Evolutionary conservation across 2,113 vertebrate species (phyloP).

Genomic region (Planiliza haematocheilus): DNA sequence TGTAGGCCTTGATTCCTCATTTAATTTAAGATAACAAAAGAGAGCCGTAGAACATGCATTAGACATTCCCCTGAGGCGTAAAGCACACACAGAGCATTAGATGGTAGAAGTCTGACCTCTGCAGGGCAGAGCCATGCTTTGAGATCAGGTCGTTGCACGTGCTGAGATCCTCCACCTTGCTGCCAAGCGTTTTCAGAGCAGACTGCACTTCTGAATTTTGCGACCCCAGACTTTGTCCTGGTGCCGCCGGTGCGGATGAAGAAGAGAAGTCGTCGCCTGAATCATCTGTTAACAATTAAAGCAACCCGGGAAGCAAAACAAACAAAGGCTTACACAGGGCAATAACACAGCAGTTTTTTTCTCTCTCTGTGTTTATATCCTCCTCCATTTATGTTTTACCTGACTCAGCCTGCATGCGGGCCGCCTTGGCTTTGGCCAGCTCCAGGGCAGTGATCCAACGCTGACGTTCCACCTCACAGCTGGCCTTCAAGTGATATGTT

Average conservation of each 20-base stretch:
- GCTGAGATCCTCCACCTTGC: slow-evolving; percentile 97
- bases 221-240: slow-evolving; percentile 76
- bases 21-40: too few species aligned
- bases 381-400: slow-evolving; percentile 77
- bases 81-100: not conserved
- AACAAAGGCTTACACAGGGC: too few species aligned
- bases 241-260: slow-evolving; percentile 76
- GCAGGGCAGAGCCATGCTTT: slow-evolving; percentile 95
- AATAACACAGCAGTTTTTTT: too few species aligned
- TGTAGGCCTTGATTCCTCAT: too few species aligned
- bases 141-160: slow-evolving; percentile 97
- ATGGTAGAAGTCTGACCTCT: slow-evolving; percentile 81
- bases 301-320: not conserved
- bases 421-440: slow-evolving; percentile 95
- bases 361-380: too few species aligned
- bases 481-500: slow-evolving; percentile 97
- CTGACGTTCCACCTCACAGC: slow-evolving; percentile 94
- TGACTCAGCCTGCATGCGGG: slow-evolving; percentile 95
- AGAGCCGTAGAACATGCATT: not conserved
- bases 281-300: slow-evolving; percentile 84
- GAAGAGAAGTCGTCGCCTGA: slow-evolving; percentile 90
- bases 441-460: slow-evolving; percentile 96
- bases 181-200: slow-evolving; percentile 90
- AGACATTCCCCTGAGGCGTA: not conserved
- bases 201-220: slow-evolving; percentile 94